Evolutionary conservation across 2,113 vertebrate genomes (phyloP), one percentile per base, ranked within the genome.

Genomic region (Embiotoca jacksoni): DNA sequence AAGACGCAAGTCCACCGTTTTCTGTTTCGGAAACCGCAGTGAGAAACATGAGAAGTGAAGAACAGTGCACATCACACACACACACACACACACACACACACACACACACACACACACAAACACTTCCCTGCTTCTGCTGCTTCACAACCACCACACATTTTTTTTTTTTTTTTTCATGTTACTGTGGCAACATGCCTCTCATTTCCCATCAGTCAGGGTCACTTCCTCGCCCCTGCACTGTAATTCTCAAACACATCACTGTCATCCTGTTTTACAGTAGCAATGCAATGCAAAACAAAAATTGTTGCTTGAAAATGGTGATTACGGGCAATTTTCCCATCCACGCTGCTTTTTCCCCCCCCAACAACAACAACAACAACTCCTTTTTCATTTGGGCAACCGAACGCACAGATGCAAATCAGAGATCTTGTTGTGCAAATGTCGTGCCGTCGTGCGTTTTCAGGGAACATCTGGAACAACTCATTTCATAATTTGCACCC

Each of bases 151-250:
- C 77, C 58, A 68, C 87, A 85, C 49, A 32, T 79, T 85, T 36
- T 77, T 68, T 79, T 59, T 67, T 82, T 72, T 60, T 36, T 64
- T 61, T 46, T 69, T 46, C 9, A 7, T 47, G 41, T 65, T 36
- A 59, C 72, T 35, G 32, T 64, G 79, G 87, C 75, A 88, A 64
- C 49, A 7, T 72, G 80, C 85, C 80, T 88, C 84, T 80, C 71
- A 78, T 88, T 91, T 91, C 86, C 87, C 87, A 89, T 88, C 90
- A 90, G 78, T 62, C 77, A 74, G 5, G 23, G 65, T 85, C 82
- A 70, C 73, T 59, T 80, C 79, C 50, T 72, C 63, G 78, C 49
- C 71, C 64, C 50, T 3, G 61, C 64, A 47, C 64, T 83, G 68
- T 71, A 73, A 57, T 80, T 82, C 77, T 86, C 66, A 74, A 74